Evolutionary conservation across 2,888 invertebrate species (phyloP).

Genomic region (Barypeithes pellucidus): DNA sequence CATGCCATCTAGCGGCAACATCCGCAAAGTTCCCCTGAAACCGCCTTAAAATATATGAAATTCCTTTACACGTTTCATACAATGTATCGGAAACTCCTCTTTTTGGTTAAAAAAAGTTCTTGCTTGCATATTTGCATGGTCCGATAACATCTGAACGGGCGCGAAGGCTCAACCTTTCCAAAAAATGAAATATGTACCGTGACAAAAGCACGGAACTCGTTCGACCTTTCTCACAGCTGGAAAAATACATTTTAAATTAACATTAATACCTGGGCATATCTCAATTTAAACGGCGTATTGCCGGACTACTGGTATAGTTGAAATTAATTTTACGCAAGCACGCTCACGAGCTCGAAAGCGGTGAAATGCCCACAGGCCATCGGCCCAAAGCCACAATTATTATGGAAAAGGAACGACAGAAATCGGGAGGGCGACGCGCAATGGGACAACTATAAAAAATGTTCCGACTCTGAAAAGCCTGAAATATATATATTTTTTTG

Average conservation of each 20-base stretch:
- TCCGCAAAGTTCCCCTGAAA: too few relatives aligned
- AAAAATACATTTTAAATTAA: slow-evolving; percentile 46
- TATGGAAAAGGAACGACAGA: slow-evolving; percentile 26
- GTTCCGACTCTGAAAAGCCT: too few relatives aligned
- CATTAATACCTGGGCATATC: slow-evolving; percentile 45
- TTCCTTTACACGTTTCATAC: not conserved
- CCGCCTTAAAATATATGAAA: not conserved
- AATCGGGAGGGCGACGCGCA: not conserved
- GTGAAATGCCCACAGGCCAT: slow-evolving; percentile 27
- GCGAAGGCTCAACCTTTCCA: slow-evolving; percentile 8
- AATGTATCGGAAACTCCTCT: not conserved
- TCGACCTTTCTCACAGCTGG: slow-evolving; percentile 43
- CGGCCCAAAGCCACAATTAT: slow-evolving; percentile 30
- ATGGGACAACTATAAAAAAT: too few relatives aligned
- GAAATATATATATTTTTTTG: too few relatives aligned
- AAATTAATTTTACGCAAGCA: slow-evolving; percentile 48
- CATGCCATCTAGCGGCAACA: too few relatives aligned
- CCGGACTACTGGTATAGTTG: slow-evolving; percentile 43
- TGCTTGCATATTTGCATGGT: slow-evolving; percentile 13
- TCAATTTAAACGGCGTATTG: slow-evolving; percentile 44
- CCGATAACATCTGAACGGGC: slow-evolving; percentile 9
- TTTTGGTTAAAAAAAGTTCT: slow-evolving; percentile 1
- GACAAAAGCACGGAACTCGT: slow-evolving; percentile 24
- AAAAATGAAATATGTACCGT: slow-evolving; percentile 33
- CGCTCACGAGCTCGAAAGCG: slow-evolving; percentile 34